Evolutionary conservation across 2,113 vertebrate species (phyloP).

Genomic region (Oreochromis niloticus): DNA sequence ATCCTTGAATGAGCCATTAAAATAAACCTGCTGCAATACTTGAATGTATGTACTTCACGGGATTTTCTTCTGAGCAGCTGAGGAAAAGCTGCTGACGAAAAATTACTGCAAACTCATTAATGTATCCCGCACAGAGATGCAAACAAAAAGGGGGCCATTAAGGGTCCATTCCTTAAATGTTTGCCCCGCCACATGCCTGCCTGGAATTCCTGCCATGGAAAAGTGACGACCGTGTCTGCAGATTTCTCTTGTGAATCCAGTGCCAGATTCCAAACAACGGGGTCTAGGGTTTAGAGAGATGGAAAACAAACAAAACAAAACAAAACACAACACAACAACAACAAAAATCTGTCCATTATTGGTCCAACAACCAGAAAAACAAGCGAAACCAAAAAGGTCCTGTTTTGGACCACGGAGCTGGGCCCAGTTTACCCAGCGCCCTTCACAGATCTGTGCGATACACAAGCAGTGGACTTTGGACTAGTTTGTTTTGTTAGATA

Average conservation of each 20-base stretch:
- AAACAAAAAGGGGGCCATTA: background rate
- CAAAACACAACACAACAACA: background rate
- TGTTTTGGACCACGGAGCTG: background rate
- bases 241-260: background rate
- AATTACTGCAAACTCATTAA: background rate
- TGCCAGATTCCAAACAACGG: background rate
- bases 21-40: background rate
- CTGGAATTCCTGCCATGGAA: background rate
- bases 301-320: background rate
- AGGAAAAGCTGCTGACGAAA: background rate
- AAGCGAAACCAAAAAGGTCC: background rate
- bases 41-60: background rate
- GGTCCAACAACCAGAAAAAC: background rate
- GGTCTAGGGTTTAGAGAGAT: background rate
- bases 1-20: background rate
- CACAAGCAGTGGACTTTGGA: background rate
- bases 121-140: background rate
- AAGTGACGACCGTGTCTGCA: background rate
- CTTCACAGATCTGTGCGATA: background rate
- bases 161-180: background rate
- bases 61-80: background rate
- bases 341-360: background rate
- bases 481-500: background rate
- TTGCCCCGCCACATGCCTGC: background rate
- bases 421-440: background rate